Conservation (phyloP, 2,888 invertebrate genomes). For the Morinoia aosen region DNA sequence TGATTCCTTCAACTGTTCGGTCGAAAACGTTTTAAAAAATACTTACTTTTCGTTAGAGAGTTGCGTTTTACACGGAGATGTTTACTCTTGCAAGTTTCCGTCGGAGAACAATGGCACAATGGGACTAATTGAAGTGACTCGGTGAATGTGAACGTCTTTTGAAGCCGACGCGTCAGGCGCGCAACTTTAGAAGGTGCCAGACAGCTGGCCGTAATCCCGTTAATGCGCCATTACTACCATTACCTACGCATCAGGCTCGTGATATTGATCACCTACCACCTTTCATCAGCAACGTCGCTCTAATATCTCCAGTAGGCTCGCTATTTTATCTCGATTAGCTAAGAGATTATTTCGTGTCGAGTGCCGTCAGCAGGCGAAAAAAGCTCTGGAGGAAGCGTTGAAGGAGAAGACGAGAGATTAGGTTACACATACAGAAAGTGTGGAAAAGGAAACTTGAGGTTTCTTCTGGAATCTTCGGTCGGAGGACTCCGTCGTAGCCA, state of each 20-base stretch:
- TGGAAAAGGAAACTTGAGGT: background rate
- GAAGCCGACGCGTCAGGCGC: background rate
- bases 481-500: background rate
- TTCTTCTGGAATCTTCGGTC: background rate
- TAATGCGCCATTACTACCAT: slow-evolving; percentile 45
- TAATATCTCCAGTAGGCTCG: slow-evolving; percentile 44
- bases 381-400: background rate
- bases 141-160: background rate
- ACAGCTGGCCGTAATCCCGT: slow-evolving; percentile 38
- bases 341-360: slow-evolving; percentile 53
- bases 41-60: background rate
- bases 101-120: background rate
- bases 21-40: background rate
- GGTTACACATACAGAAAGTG: background rate
- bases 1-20: background rate
- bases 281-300: slow-evolving; percentile 45
- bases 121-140: slow-evolving; percentile 21
- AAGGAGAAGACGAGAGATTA: background rate
- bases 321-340: slow-evolving; percentile 52
- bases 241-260: slow-evolving; percentile 27
- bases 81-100: background rate
- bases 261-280: slow-evolving; percentile 47
- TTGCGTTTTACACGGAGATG: background rate
- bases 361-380: slow-evolving; percentile 44
- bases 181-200: slow-evolving; percentile 29